These are phyloP conservation scores for Baccha elongata DNA, from an alignment of 2,888 invertebrate species.

Conservation along the genomic window DNA sequence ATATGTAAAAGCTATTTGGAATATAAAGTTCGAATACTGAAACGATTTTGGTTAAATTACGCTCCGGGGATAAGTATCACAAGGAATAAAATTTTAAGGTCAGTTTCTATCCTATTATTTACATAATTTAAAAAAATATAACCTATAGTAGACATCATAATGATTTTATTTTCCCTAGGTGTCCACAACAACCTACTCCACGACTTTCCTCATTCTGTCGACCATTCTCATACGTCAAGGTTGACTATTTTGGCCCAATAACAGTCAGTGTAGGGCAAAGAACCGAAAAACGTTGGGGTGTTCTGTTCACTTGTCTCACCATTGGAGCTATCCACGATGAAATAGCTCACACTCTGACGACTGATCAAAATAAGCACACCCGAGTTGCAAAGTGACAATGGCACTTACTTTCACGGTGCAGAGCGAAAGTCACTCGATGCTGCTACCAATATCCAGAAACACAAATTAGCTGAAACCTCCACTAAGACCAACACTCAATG, in stretches of 20 bases:
- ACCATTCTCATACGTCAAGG: constrained; percentile 44
- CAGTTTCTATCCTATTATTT: too few species aligned
- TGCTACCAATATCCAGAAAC: background rate
- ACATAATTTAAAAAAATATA: too few species aligned
- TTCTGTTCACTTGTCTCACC: constrained; percentile 69
- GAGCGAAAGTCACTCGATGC: constrained; percentile 60
- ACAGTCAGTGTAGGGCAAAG: constrained; percentile 44
- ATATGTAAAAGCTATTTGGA: too few species aligned
- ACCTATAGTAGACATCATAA: too few species aligned
- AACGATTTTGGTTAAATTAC: too few species aligned
- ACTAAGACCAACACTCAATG: constrained; percentile 3
- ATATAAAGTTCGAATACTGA: too few species aligned
- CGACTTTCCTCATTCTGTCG: background rate
- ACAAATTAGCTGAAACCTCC: background rate
- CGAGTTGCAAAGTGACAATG: constrained; percentile 64
- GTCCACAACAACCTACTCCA: background rate
- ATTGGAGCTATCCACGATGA: constrained; percentile 65
- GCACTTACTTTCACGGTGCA: constrained; percentile 67
- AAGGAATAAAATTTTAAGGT: too few species aligned
- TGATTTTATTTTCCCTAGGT: too few species aligned
- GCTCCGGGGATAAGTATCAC: too few species aligned
- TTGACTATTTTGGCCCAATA: constrained; percentile 64
- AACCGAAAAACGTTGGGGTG: constrained; percentile 52
- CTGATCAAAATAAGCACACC: constrained; percentile 57
- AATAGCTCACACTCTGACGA: constrained; percentile 40